These are phyloP conservation scores for Mizuhopecten yessoensis DNA, from an alignment of 1,140 invertebrate species.

Conservation along the genomic window DNA sequence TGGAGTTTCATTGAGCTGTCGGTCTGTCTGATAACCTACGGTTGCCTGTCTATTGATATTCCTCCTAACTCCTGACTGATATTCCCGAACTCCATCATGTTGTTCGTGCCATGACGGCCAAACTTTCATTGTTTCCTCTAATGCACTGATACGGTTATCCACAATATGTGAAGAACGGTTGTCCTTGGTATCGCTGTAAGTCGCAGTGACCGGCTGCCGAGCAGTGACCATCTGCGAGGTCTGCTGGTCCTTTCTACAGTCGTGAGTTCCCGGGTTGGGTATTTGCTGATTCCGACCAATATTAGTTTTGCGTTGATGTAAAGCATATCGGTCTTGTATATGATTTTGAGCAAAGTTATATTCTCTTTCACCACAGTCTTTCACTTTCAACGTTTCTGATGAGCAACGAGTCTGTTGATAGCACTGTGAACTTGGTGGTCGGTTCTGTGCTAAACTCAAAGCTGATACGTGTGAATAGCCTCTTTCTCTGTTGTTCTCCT, in stretches of 20 bases:
- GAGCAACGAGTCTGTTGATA: background rate
- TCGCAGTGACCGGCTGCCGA: background rate
- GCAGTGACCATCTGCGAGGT: background rate
- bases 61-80: background rate
- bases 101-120: background rate
- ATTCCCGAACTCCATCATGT: background rate
- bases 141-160: background rate
- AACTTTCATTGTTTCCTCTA: background rate
- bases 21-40: background rate
- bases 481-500: background rate
- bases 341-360: background rate
- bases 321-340: background rate
- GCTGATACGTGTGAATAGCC: background rate
- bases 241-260: background rate
- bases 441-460: background rate
- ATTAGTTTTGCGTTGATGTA: background rate
- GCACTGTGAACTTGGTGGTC: background rate
- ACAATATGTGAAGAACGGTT: too few relatives aligned
- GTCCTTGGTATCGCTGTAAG: background rate
- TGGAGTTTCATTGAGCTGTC: background rate
- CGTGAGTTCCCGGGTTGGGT: background rate
- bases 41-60: background rate
- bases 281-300: background rate
- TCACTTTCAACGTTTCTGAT: background rate
- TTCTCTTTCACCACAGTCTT: background rate